Base-by-base conservation (phyloP, 2,113 vertebrate genomes). In the Calonectris borealis region DNA sequence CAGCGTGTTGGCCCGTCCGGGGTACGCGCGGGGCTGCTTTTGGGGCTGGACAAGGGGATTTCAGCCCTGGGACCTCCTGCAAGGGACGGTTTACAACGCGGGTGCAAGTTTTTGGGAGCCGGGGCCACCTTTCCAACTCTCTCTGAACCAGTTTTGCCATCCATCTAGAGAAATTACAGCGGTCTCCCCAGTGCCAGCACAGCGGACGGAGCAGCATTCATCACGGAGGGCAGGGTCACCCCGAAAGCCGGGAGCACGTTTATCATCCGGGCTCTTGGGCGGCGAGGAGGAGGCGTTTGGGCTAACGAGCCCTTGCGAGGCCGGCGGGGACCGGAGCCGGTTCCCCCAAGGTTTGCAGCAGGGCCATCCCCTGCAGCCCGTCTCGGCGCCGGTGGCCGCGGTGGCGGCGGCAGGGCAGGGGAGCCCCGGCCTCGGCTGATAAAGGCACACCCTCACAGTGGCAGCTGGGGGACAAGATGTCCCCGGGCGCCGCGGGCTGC, bases 171-270 rank as follows among this genome's bases (percentile, higher is more conserved):
- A 20, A 55, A 62, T 5, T 1, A 4, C 10, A 24, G 52, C 4
- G 4, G 42, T 66, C 57, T 89, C 80, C 38, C 70, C 96, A 97
- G 60, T 8, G 2, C 88, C 94, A 3, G 77, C 78, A n/a, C 61
- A n/a, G 96, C 87, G 44, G 97, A 97, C 86, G 64, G 44, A 90
- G 54, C 93, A 76, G 89, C 98, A 90, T 82, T 98, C 94, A 97
- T 93, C 96, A 98, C 95, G 95, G 57, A 90, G 83, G 91, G 84
- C 48, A 92, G 76, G 68, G 36, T 58, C 58, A 86, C n/a, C 64
- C 69, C 54, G 19, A 51, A 88, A 71, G 69, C 34, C 32, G 31
- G 81, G 76, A 95, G 83, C 86, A 52, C 87, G 95, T 98, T 96
- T 83, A 96, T 98, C 95, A 97, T 93, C 84, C 61, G 34, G 90